A percentile compares a stretch with the other conserved stretches of the same genome.
These are phyloP conservation scores for Myiozetetes cayanensis DNA, from an alignment of 2,113 vertebrate genomes.

Conservation along the genomic window DNA sequence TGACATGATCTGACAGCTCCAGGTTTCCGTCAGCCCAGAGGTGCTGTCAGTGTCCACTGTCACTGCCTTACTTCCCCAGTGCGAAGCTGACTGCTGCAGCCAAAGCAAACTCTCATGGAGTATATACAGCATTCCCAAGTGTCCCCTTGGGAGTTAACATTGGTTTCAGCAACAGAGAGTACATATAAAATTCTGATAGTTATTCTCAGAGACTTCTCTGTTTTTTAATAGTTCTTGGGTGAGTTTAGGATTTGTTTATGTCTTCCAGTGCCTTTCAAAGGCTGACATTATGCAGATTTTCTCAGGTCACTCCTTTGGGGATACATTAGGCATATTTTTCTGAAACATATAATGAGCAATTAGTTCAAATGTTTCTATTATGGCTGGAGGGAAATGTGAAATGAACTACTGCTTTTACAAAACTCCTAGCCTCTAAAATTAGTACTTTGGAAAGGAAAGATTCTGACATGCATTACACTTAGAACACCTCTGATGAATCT, in stretches of 20 bases:
- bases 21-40: not conserved
- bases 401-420: not conserved
- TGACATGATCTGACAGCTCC: not conserved
- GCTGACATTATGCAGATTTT: not conserved
- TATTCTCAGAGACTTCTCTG: not conserved
- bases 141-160: not conserved
- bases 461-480: not conserved
- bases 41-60: not conserved
- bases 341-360: not conserved
- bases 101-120: not conserved
- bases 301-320: not conserved
- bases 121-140: not conserved
- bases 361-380: not conserved
- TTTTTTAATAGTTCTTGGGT: not conserved
- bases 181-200: rapidly evolving
- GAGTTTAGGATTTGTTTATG: not conserved
- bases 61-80: not conserved
- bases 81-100: not conserved
- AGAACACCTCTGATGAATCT: not conserved
- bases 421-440: not conserved
- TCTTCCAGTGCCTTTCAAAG: not conserved
- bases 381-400: not conserved
- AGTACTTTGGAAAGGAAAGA: not conserved
- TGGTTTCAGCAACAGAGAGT: not conserved
- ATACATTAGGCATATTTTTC: not conserved